Conservation (phyloP, 2,113 vertebrate species). For the Puffinus mauretanicus region DNA sequence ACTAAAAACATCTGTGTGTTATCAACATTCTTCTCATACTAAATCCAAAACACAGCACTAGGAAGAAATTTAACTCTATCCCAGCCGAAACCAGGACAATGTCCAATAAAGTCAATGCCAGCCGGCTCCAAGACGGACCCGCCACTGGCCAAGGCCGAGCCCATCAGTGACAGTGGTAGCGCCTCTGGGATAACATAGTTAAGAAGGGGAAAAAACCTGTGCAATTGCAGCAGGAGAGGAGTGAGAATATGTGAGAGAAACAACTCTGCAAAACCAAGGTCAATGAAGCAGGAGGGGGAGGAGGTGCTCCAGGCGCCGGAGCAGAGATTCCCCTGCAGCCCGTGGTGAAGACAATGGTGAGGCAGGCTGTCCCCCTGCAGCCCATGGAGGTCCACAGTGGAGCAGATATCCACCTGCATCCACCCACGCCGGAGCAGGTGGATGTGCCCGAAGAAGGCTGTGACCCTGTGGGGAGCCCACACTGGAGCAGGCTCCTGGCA, state of each 20-base stretch:
- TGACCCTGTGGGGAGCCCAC: background rate
- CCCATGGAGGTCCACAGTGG: background rate
- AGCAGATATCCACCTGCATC: background rate
- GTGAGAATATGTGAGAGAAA: background rate
- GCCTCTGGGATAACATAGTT: background rate
- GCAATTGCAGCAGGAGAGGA: accelerated
- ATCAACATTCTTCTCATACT: too few species aligned
- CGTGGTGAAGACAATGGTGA: background rate
- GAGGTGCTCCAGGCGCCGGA: accelerated
- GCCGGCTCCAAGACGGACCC: background rate
- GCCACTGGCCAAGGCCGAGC: background rate
- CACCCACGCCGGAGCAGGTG: accelerated
- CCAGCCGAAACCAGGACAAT: background rate
- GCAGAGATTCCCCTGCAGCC: background rate
- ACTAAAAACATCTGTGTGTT: too few species aligned
- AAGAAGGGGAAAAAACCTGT: background rate
- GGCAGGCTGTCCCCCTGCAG: background rate
- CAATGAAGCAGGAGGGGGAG: background rate
- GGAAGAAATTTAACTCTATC: too few species aligned
- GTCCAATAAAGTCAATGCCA: background rate
- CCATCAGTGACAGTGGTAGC: too few species aligned
- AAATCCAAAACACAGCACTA: too few species aligned
- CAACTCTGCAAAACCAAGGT: background rate
- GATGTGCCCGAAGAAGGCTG: background rate
- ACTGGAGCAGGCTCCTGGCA: background rate